Conservation (phyloP, 2,888 invertebrate genomes). For the Agelastica alni region DNA sequence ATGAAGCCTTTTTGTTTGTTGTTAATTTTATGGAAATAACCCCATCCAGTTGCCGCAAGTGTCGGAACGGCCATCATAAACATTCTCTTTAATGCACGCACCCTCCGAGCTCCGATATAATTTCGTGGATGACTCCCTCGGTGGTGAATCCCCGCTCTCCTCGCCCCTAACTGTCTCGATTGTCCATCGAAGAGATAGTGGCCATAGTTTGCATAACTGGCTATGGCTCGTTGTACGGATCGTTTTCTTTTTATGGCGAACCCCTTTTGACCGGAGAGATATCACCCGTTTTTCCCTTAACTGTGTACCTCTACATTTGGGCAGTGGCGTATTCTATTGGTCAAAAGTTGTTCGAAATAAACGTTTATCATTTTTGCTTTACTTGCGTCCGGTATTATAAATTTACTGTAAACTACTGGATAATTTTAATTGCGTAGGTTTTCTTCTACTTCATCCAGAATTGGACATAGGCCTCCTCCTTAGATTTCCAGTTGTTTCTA, state of each 20-base stretch:
- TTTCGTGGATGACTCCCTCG: conserved; percentile 51
- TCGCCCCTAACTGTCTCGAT: conserved; percentile 51
- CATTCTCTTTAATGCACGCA: conserved; percentile 50
- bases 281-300: background rate
- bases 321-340: too few relatives aligned
- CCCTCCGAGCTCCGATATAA: conserved; percentile 49
- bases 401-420: too few relatives aligned
- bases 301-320: too few relatives aligned
- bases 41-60: conserved; percentile 53
- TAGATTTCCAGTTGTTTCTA: too few relatives aligned
- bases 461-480: too few relatives aligned
- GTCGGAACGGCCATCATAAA: conserved; percentile 52
- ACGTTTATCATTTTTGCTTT: too few relatives aligned
- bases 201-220: conserved; percentile 56
- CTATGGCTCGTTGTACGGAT: conserved; percentile 52
- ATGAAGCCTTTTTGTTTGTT: conserved; percentile 50
- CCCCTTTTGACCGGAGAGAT: conserved; percentile 45
- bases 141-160: conserved; percentile 42
- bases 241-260: conserved; percentile 52
- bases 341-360: too few relatives aligned
- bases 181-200: conserved; percentile 55
- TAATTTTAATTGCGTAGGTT: too few relatives aligned
- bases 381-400: too few relatives aligned
- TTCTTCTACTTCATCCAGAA: too few relatives aligned
- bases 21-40: conserved; percentile 54